Conservation (phyloP, 2,797 vertebrate genomes). For the Hypotaenidia philippensis region DNA sequence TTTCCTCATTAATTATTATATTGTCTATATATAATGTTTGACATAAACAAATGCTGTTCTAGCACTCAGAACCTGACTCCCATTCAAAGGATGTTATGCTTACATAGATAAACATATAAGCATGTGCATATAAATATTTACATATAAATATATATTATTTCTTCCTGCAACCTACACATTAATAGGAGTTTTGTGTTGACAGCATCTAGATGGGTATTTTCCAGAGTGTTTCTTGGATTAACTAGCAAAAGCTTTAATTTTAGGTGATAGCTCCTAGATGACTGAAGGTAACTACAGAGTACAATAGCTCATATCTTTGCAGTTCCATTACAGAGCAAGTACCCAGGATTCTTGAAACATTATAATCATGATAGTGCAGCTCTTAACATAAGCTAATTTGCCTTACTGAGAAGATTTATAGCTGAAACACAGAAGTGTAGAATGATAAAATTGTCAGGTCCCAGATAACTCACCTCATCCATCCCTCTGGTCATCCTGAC, state of each 20-base stretch:
- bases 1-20: background rate
- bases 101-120: background rate
- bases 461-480: background rate
- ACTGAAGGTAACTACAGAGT: background rate
- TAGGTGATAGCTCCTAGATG: background rate
- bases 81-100: background rate
- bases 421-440: background rate
- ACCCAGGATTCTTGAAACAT: background rate
- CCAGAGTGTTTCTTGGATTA: background rate
- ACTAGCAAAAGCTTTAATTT: background rate
- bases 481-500: background rate
- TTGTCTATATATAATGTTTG: background rate
- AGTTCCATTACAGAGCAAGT: background rate
- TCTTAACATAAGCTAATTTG: conserved; percentile 5
- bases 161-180: background rate
- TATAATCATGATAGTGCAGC: background rate
- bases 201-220: background rate
- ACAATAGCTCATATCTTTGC: background rate
- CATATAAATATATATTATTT: background rate
- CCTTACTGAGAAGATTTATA: background rate
- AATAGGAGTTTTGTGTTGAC: background rate
- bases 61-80: background rate
- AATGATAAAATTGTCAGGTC: background rate
- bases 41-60: background rate
- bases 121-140: background rate